Conservation (phyloP, 1,140 invertebrate species). For the Zaprionus nigranus region DNA sequence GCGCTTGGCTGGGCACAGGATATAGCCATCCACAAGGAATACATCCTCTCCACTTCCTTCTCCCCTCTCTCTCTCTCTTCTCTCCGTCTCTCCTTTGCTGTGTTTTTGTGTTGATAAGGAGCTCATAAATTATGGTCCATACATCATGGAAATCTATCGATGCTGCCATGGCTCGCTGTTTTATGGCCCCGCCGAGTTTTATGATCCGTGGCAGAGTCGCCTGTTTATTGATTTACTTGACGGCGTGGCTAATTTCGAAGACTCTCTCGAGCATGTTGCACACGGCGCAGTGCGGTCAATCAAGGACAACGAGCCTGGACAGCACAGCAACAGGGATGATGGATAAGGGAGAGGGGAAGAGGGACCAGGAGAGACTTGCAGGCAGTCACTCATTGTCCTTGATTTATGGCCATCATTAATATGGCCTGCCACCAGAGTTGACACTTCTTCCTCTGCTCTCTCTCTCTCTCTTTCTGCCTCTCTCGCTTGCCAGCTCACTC, state of each 20-base stretch:
- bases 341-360: neutral
- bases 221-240: constrained; percentile 51
- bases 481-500: neutral
- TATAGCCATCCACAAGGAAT: constrained; percentile 20
- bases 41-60: neutral
- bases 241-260: constrained; percentile 49
- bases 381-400: constrained; percentile 39
- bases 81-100: neutral
- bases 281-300: constrained; percentile 43
- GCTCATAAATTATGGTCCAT: constrained; percentile 52
- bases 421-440: constrained; percentile 41
- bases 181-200: constrained; percentile 34
- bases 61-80: neutral
- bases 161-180: constrained; percentile 25
- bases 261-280: constrained; percentile 20
- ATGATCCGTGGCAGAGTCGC: constrained; percentile 33
- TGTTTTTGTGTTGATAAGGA: constrained; percentile 39
- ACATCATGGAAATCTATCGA: constrained; percentile 53
- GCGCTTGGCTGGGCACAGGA: constrained; percentile 34
- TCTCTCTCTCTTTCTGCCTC: neutral
- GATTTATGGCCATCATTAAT: constrained; percentile 58
- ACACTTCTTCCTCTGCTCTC: constrained; percentile 36
- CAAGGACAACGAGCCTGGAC: constrained; percentile 38
- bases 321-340: neutral
- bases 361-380: neutral